Conservation (phyloP, 2,797 vertebrate species). For the Myripristis jacobus region DNA sequence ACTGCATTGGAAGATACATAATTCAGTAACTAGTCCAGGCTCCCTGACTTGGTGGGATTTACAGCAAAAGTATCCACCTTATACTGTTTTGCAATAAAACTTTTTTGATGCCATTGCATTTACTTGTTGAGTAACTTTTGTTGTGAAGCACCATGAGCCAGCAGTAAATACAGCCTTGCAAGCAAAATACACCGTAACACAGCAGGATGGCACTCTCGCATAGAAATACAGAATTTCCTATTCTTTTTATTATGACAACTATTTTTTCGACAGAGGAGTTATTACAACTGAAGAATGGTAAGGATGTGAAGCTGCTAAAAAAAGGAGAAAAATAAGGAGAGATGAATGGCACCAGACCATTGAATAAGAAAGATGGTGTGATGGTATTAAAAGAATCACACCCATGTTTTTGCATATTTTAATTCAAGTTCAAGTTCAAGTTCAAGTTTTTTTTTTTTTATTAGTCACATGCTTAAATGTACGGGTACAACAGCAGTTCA, state of each 20-base stretch:
- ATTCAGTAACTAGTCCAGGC: not conserved
- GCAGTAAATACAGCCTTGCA: slow-evolving; percentile 46
- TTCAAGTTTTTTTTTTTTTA: too few relatives aligned
- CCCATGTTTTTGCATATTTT: too few relatives aligned
- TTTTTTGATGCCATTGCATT: slow-evolving; percentile 36
- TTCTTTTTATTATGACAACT: slow-evolving; percentile 37
- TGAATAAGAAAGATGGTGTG: too few relatives aligned
- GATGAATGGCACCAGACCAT: too few relatives aligned
- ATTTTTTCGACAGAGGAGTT: slow-evolving; percentile 6
- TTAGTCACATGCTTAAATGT: too few relatives aligned
- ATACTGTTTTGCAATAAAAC: slow-evolving; percentile 35
- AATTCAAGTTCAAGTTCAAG: too few relatives aligned
- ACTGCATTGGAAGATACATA: not conserved
- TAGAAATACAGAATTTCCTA: slow-evolving; percentile 17
- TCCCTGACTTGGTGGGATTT: not conserved
- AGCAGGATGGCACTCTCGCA: not conserved
- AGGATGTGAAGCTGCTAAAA: too few relatives aligned
- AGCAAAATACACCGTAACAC: slow-evolving; percentile 28
- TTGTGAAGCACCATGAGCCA: slow-evolving; percentile 41
- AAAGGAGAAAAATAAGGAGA: too few relatives aligned
- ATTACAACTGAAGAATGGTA: too few relatives aligned
- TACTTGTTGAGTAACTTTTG: slow-evolving; percentile 57
- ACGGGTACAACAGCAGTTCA: too few relatives aligned
- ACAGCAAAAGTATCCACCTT: slow-evolving; percentile 13
- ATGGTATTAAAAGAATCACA: too few relatives aligned